Percentiles rank a stretch among this genome's conserved stretches.
phyloP scores from a whole-genome alignment of 2,113 vertebrate genomes.

The Hyperopisus bebe region DNA sequence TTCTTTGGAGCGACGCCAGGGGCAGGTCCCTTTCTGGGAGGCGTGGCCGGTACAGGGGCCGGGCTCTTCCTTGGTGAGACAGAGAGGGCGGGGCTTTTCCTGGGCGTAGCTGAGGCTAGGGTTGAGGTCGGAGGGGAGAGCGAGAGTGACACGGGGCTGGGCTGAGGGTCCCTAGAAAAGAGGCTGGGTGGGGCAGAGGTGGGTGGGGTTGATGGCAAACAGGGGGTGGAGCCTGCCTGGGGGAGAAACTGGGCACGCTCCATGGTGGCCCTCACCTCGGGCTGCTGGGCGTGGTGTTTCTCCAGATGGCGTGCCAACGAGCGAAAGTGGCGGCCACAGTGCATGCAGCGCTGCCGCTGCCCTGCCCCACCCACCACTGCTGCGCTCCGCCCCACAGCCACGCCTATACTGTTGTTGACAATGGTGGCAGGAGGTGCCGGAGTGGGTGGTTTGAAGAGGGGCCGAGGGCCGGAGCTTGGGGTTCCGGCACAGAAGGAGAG shows the following conservation, averaged over 20 bases:
- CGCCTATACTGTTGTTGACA: constrained; percentile 12
- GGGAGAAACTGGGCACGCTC: constrained; percentile 34
- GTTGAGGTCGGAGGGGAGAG: constrained; percentile 37
- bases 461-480: constrained; percentile 34
- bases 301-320: constrained; percentile 63
- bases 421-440: constrained; percentile 33
- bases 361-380: constrained; percentile 40
- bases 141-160: constrained; percentile 30
- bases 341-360: constrained; percentile 59
- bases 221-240: constrained; percentile 26
- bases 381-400: constrained; percentile 29
- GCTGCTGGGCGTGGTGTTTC: constrained; percentile 66
- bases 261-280: constrained; percentile 56
- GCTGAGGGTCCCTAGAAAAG: constrained; percentile 18
- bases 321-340: constrained; percentile 65
- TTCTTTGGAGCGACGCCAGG: constrained; percentile 58
- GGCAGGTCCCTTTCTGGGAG: constrained; percentile 51
- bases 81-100: constrained; percentile 38
- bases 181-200: constrained; percentile 29
- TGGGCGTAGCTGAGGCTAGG: constrained; percentile 34
- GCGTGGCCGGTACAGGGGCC: constrained; percentile 37
- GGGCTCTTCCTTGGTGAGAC: constrained; percentile 28
- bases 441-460: constrained; percentile 57
- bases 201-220: not conserved
- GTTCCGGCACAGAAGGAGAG: not conserved